These are phyloP conservation scores for Falco concolor DNA, from an alignment of 2,797 vertebrate species.

Conservation along the genomic window DNA sequence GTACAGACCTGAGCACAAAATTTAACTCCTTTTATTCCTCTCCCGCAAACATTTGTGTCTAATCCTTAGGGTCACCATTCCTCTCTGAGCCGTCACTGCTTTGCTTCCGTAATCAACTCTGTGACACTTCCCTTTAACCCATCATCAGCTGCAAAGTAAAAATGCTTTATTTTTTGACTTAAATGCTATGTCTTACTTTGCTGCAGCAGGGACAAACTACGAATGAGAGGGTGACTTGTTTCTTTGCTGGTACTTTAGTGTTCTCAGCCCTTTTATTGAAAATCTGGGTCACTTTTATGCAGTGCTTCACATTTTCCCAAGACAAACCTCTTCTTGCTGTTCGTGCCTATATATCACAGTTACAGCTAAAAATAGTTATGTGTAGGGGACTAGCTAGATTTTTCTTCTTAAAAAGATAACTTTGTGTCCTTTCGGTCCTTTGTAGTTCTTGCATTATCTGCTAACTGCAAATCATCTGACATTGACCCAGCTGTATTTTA, in stretches of 20 bases:
- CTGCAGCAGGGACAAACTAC: background rate
- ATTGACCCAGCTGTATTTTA: background rate
- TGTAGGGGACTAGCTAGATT: background rate
- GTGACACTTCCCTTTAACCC: background rate
- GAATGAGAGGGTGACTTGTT: background rate
- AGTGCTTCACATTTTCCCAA: background rate
- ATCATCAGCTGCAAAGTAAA: background rate
- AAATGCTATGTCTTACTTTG: background rate
- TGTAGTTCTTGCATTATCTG: background rate
- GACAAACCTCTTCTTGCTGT: background rate
- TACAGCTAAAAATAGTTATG: background rate
- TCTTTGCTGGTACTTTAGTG: background rate
- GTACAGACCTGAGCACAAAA: background rate
- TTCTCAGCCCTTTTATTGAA: background rate
- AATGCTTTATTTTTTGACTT: background rate
- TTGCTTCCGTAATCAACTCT: background rate
- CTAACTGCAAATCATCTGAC: constrained; percentile 13
- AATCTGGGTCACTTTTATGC: background rate
- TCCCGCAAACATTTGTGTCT: background rate
- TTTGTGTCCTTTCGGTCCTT: background rate
- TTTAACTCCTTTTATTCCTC: background rate
- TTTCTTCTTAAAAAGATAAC: background rate
- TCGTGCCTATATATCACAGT: background rate
- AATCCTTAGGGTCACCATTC: background rate
- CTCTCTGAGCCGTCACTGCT: background rate